Evolutionary conservation across 2,113 vertebrate genomes (phyloP), one percentile per base, ranked within the genome.

Genomic region (Panthera leo): DNA sequence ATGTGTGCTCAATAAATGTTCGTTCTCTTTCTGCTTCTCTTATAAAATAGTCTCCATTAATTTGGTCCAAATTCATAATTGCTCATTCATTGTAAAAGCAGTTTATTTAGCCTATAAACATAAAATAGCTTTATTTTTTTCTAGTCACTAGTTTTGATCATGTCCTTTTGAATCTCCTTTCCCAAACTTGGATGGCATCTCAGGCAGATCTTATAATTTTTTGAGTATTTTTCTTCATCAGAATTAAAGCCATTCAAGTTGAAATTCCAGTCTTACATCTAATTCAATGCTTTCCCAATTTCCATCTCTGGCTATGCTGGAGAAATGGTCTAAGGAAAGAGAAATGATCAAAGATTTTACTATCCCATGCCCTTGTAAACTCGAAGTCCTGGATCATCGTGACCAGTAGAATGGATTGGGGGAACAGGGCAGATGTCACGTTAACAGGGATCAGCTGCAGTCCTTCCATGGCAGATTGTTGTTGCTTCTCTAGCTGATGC

Each of bases 331-430:
- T 23, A 31, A 61, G 12, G 42, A 68, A 86, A 80, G 36, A 31
- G 53, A 63, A n/a, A 12, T 11, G 14, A 16, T 6, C 14, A 7
- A 3, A 9, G 23, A 16, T n/a, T 13, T 15, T 68, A 85, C 2
- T 42, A 16, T 4, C 29, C 5, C 0, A 7, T 1, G 12, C 3
- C 29, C 31, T 45, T 31, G 19, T 27, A 79, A 95, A 6, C 19
- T 25, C 87, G 9, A 39, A n/a, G 9, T 16, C 23, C n/a, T n/a
- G 6, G 5, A 11, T n/a, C 1, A 1, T n/a, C 3, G 0, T 42
- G 53, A 61, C 31, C 68, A 48, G 14, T 31, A 89, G 19, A 29
- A 7, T 16, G 34, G 23, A 39, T 2, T 3, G 8, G 3, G 14
- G 29, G 2, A 18, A 15, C 7, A 2, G 34, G 31, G 3, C 1